A percentile compares a stretch with the other conserved stretches of the same genome.
Conservation (phyloP, 1,140 invertebrate species). For the Heliconius himera region DNA sequence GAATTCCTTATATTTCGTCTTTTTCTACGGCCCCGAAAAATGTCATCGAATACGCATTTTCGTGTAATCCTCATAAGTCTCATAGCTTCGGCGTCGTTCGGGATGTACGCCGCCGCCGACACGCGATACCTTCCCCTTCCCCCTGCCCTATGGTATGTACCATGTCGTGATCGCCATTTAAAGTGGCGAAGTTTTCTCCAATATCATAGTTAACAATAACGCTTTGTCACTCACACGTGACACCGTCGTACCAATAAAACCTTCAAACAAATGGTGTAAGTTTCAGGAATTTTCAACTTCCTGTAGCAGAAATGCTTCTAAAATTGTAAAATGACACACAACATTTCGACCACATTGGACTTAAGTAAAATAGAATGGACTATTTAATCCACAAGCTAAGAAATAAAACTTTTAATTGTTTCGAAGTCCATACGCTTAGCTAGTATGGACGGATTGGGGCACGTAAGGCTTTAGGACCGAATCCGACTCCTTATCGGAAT, state of each 20-base stretch:
- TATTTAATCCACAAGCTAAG: slow-evolving; percentile 11
- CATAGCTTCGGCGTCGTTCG: slow-evolving; percentile 66
- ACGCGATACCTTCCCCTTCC: slow-evolving; percentile 51
- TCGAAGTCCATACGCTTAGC: slow-evolving; percentile 22
- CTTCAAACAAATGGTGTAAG: slow-evolving; percentile 12
- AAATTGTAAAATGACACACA: background rate
- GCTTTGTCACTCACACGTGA: slow-evolving; percentile 41
- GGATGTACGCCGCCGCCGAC: slow-evolving; percentile 56
- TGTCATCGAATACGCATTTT: slow-evolving; percentile 82
- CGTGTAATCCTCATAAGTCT: slow-evolving; percentile 80
- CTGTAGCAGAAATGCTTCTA: background rate
- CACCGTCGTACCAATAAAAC: slow-evolving; percentile 29
- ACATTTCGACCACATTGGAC: background rate
- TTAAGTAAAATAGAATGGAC: background rate
- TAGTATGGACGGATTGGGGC: slow-evolving; percentile 31
- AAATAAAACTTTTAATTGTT: slow-evolving; percentile 27
- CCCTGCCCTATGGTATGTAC: slow-evolving; percentile 64
- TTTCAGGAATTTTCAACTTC: slow-evolving; percentile 14
- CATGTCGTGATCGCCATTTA: slow-evolving; percentile 66
- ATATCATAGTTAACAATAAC: slow-evolving; percentile 44
- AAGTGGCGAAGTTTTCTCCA: slow-evolving; percentile 42
- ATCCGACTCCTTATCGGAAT: slow-evolving; percentile 70
- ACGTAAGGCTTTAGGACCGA: slow-evolving; percentile 69
- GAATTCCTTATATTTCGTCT: slow-evolving; percentile 81
- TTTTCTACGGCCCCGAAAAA: slow-evolving; percentile 80